phyloP scores from a whole-genome alignment of 35 echinoderm and acorn worm genomes.

The Heliocidaris tuberculata region DNA sequence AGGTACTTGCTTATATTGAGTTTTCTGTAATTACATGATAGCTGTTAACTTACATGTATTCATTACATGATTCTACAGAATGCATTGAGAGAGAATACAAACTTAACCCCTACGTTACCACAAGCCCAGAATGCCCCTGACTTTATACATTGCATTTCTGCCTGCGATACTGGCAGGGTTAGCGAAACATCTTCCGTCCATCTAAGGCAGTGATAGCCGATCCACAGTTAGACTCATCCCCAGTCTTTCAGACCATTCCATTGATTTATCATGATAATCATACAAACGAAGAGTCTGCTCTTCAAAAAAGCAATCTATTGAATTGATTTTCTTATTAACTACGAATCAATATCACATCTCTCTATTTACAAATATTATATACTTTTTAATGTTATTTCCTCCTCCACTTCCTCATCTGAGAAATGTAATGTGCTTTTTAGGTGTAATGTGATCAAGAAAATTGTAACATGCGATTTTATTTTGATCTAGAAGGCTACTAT shows the following conservation, averaged over 20 bases:
- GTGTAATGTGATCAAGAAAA: not conserved
- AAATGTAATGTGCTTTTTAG: not conserved
- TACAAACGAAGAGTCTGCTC: not conserved
- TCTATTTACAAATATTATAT: constrained; percentile 29
- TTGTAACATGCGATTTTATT: not conserved
- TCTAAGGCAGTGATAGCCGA: not conserved
- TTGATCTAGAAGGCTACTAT: not conserved
- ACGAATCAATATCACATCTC: constrained; percentile 19
- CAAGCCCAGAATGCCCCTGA: not conserved
- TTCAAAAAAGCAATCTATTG: not conserved
- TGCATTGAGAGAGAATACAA: not conserved
- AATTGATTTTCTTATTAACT: not conserved
- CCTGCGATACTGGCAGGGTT: not conserved
- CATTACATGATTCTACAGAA: not conserved
- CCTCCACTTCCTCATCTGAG: not conserved
- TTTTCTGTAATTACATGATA: not conserved
- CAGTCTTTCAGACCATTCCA: not conserved
- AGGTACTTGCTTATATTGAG: not conserved
- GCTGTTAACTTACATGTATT: not conserved
- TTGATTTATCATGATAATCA: not conserved
- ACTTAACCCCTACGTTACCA: not conserved
- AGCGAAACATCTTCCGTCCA: not conserved
- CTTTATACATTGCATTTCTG: not conserved
- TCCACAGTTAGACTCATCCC: not conserved
- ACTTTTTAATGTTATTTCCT: not conserved